phyloP scores from a whole-genome alignment of 2,797 vertebrate genomes.

The Phalanger gymnotis region DNA sequence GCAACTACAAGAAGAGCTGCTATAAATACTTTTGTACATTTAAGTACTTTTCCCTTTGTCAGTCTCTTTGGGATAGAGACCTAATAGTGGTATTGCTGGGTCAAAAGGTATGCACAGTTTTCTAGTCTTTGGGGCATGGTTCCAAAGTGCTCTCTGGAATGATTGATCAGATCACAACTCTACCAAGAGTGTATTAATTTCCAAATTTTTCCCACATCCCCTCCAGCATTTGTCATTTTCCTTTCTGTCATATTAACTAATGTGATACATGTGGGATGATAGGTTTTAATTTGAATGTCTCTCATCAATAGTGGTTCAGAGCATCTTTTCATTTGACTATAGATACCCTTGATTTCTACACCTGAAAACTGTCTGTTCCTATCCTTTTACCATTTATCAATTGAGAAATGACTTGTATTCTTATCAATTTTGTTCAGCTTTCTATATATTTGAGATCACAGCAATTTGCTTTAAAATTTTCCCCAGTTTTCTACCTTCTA shows the following conservation, averaged over 20 bases:
- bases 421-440: neutral
- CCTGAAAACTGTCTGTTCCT: neutral
- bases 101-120: neutral
- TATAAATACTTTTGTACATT: neutral
- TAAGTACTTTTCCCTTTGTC: accelerated
- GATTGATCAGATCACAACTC: neutral
- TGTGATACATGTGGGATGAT: neutral
- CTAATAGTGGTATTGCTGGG: neutral
- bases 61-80: neutral
- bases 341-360: neutral
- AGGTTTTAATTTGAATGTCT: neutral
- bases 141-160: neutral
- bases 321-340: neutral
- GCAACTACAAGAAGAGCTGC: neutral
- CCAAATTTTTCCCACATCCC: neutral
- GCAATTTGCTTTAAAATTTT: neutral
- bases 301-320: neutral
- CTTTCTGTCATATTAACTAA: neutral
- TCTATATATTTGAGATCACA: neutral
- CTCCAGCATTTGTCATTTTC: neutral
- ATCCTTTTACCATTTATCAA: neutral
- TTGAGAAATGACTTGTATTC: neutral
- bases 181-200: neutral
- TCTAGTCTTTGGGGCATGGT: neutral
- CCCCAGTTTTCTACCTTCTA: too few relatives aligned